Evolutionary conservation across 2,888 invertebrate species (phyloP).

Genomic region (Drosophila pegasa): DNA sequence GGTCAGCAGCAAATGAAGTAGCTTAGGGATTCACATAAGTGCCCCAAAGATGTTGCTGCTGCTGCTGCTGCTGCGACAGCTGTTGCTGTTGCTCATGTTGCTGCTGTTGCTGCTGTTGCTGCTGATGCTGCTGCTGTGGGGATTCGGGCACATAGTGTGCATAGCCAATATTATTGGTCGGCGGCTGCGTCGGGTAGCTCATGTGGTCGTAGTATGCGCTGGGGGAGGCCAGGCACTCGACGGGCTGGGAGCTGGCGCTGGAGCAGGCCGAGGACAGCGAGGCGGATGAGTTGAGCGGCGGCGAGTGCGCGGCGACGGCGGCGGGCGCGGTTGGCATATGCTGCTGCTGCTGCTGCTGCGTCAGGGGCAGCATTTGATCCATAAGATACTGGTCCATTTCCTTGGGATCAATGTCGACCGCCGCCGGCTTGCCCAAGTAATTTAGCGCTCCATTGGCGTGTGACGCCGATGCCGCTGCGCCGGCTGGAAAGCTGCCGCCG

Average conservation of each 20-base stretch:
- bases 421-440: slow-evolving; percentile 73
- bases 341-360: slow-evolving; percentile 70
- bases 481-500: slow-evolving; percentile 14
- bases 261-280: slow-evolving; percentile 73
- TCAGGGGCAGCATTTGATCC: slow-evolving; percentile 82
- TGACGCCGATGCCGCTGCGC: slow-evolving; percentile 57
- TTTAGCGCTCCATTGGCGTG: slow-evolving; percentile 83
- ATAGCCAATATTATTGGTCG: slow-evolving; percentile 27
- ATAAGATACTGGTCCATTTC: slow-evolving; percentile 85
- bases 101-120: slow-evolving; percentile 63
- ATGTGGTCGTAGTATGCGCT: slow-evolving; percentile 67
- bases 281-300: slow-evolving; percentile 72
- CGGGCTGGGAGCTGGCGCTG: slow-evolving; percentile 71
- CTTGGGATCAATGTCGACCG: slow-evolving; percentile 83
- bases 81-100: slow-evolving; percentile 64
- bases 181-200: slow-evolving; percentile 43
- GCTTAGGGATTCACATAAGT: slow-evolving; percentile 83
- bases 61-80: slow-evolving; percentile 62
- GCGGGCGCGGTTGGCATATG: slow-evolving; percentile 18
- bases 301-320: slow-evolving; percentile 52
- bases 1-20: slow-evolving; percentile 64
- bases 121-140: slow-evolving; percentile 51
- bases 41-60: slow-evolving; percentile 79
- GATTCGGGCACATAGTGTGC: slow-evolving; percentile 39
- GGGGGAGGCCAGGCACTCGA: slow-evolving; percentile 57